phyloP scores from a whole-genome alignment of 2,888 invertebrate genomes.

The Acrobasis consociella region DNA sequence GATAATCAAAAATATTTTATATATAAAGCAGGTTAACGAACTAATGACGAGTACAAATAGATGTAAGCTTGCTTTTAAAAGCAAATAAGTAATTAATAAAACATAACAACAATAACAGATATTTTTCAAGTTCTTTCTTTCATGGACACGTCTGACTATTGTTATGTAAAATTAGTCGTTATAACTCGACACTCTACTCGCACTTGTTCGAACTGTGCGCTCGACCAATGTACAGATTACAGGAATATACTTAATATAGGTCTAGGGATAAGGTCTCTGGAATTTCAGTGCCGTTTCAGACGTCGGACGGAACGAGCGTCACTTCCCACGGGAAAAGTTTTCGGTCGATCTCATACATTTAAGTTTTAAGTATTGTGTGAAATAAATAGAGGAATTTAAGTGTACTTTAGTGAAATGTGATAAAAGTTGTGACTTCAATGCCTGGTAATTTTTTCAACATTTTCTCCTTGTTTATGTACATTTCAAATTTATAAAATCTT shows the following conservation, averaged over 20 bases:
- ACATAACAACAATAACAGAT: too few relatives aligned
- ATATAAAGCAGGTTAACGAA: too few relatives aligned
- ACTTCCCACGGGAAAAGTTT: constrained; percentile 16
- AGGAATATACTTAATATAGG: constrained; percentile 7
- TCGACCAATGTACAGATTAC: constrained; percentile 2
- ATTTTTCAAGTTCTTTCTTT: too few relatives aligned
- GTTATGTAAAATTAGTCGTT: background rate
- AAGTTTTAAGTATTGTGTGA: background rate
- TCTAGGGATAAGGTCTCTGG: constrained; percentile 16
- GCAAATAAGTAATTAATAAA: too few relatives aligned
- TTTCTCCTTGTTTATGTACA: background rate
- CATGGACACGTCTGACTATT: too few relatives aligned
- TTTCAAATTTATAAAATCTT: background rate
- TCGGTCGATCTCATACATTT: constrained; percentile 1
- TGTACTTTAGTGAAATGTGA: constrained; percentile 41
- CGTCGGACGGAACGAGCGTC: constrained; percentile 5
- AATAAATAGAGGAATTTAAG: constrained; percentile 10
- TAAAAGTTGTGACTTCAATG: constrained; percentile 40
- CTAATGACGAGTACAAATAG: too few relatives aligned
- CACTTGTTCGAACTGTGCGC: background rate
- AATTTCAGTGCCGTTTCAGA: constrained; percentile 21
- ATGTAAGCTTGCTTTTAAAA: too few relatives aligned
- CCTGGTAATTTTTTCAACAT: constrained; percentile 41
- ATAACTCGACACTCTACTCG: background rate
- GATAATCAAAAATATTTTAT: too few relatives aligned